A percentile compares a stretch with the other conserved stretches of the same genome.
Evolutionary conservation across 2,113 vertebrate species (phyloP).

Genomic region (Bubo bubo): DNA sequence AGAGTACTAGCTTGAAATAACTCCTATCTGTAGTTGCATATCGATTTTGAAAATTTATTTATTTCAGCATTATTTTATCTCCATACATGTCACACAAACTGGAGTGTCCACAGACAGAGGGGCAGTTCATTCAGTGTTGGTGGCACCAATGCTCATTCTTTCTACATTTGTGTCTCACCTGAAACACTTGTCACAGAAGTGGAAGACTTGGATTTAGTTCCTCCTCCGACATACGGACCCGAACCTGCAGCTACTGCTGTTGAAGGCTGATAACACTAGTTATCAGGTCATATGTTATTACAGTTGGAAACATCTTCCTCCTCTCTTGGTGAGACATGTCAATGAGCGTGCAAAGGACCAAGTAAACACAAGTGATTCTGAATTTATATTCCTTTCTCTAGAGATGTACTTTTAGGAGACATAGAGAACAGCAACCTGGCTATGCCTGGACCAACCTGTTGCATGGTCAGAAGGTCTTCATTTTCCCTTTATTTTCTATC

Average conservation of each 20-base stretch:
- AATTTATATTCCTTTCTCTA: background rate
- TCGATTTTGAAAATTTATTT: background rate
- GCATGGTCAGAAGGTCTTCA: background rate
- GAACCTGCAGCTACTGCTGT: background rate
- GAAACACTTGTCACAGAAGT: background rate
- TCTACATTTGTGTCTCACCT: background rate
- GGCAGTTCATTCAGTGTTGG: background rate
- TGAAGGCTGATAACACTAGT: background rate
- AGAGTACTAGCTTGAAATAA: background rate
- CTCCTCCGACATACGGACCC: background rate
- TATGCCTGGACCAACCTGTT: background rate
- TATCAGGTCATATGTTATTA: background rate
- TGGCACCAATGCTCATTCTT: background rate
- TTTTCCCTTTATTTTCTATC: background rate
- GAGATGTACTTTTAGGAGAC: background rate
- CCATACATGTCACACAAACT: background rate
- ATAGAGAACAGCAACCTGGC: fast-evolving
- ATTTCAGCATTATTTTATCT: background rate
- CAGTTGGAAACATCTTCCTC: background rate
- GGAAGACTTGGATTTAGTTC: background rate
- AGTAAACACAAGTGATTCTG: background rate
- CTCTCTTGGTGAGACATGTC: background rate
- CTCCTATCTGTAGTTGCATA: background rate
- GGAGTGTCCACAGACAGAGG: background rate
- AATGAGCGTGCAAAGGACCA: background rate